Evolutionary conservation across 1,140 invertebrate species (phyloP).

Genomic region (Nomia melanderi): DNA sequence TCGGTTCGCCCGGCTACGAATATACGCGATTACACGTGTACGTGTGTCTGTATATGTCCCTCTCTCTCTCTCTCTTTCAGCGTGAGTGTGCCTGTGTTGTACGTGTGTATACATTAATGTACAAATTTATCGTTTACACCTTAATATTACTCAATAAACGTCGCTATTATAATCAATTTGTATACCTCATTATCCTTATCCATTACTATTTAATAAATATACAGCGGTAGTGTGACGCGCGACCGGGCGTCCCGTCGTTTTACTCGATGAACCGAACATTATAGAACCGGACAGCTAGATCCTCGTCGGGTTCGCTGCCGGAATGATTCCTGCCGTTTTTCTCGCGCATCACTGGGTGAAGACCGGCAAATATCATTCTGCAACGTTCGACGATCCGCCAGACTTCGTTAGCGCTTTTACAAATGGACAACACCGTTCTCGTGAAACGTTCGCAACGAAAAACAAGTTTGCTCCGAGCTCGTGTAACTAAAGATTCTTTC

Average conservation of each 20-base stretch:
- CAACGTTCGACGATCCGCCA: not conserved
- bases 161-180: slow-evolving; percentile 61
- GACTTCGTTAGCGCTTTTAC: not conserved
- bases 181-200: slow-evolving; percentile 60
- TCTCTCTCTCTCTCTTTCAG: too few relatives aligned
- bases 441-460: not conserved
- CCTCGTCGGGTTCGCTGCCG: not conserved
- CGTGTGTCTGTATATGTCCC: too few relatives aligned
- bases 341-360: too few relatives aligned
- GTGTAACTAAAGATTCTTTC: not conserved
- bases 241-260: slow-evolving; percentile 27
- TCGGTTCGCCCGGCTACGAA: slow-evolving; percentile 34
- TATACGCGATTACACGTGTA: slow-evolving; percentile 43
- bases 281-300: not conserved
- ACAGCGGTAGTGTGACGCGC: slow-evolving; percentile 39
- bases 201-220: slow-evolving; percentile 61
- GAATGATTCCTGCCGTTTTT: not conserved
- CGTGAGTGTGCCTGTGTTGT: too few relatives aligned
- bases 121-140: slow-evolving; percentile 54
- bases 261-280: slow-evolving; percentile 58
- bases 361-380: not conserved
- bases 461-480: not conserved
- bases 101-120: slow-evolving; percentile 57
- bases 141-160: slow-evolving; percentile 61
- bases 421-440: slow-evolving; percentile 6